These are phyloP conservation scores for Caerostris extrusa DNA, from an alignment of 1,140 invertebrate genomes.

Conservation along the genomic window DNA sequence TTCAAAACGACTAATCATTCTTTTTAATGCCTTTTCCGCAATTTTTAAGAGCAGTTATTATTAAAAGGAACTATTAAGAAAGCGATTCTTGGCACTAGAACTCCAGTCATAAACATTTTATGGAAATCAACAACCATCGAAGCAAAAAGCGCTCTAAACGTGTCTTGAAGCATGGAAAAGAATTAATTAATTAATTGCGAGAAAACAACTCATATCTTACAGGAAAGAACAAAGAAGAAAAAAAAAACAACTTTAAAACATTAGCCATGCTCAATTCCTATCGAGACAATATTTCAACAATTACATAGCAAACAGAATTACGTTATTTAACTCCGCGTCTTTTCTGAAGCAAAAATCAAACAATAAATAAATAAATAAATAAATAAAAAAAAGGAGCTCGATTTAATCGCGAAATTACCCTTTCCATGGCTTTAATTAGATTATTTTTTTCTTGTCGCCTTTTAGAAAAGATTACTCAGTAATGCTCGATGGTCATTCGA, in stretches of 20 bases:
- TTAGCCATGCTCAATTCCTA: constrained; percentile 33
- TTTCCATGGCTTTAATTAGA: constrained; percentile 64
- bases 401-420: constrained; percentile 75
- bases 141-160: constrained; percentile 43
- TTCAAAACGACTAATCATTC: constrained; percentile 27
- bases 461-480: constrained; percentile 56
- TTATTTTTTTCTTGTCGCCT: constrained; percentile 54
- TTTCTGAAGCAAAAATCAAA: constrained; percentile 2
- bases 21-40: background rate
- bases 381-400: background rate
- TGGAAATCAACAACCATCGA: constrained; percentile 44
- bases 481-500: constrained; percentile 52
- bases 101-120: constrained; percentile 41
- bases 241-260: constrained; percentile 38
- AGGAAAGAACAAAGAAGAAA: background rate
- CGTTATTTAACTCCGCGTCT: constrained; percentile 52
- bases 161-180: background rate
- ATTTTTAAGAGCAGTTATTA: constrained; percentile 38
- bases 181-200: constrained; percentile 67
- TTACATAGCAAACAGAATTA: constrained; percentile 50
- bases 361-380: constrained; percentile 32
- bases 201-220: constrained; percentile 58
- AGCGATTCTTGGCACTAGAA: constrained; percentile 1
- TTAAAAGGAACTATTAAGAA: constrained; percentile 44
- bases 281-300: constrained; percentile 73